Percentiles rank a stretch among this genome's conserved stretches.
Conservation (phyloP, 2,888 invertebrate species). For the Gari tellinella region DNA sequence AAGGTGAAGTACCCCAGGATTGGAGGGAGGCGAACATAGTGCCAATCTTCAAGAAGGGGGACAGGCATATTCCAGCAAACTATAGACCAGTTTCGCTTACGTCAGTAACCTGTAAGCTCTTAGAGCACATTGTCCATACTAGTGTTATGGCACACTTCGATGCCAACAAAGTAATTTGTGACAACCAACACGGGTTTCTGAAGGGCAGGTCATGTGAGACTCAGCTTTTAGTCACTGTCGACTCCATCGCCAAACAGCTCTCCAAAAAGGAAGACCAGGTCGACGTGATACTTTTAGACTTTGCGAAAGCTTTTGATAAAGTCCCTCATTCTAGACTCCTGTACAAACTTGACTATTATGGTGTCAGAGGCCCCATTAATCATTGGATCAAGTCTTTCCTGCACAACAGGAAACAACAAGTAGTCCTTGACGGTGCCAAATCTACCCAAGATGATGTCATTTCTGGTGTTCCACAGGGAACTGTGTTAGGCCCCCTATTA, state of each 20-base stretch:
- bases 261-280: constrained; percentile 3
- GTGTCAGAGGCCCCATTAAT: constrained; percentile 5
- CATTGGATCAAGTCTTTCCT: constrained; percentile 2
- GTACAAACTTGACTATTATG: background rate
- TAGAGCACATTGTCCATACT: constrained; percentile 34
- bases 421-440: background rate
- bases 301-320: constrained; percentile 6
- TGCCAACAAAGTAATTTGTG: constrained; percentile 14
- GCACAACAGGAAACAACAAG: too few relatives aligned
- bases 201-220: constrained; percentile 5
- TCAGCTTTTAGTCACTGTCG: constrained; percentile 11
- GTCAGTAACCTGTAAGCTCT: constrained; percentile 5
- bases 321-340: constrained; percentile 2
- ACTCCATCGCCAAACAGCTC: constrained; percentile 7
- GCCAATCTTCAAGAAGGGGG: constrained; percentile 17
- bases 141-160: constrained; percentile 26
- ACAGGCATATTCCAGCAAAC: constrained; percentile 4
- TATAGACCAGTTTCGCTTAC: background rate
- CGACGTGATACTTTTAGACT: constrained; percentile 3
- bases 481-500: constrained; percentile 8
- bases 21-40: constrained; percentile 31
- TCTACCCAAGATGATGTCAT: constrained; percentile 1
- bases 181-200: constrained; percentile 27
- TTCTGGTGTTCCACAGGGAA: constrained; percentile 5
- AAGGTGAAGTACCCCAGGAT: constrained; percentile 29